A percentile compares a stretch with the other conserved stretches of the same genome.
Conservation (phyloP, 2,113 vertebrate genomes). For the Glaucidium brasilianum region DNA sequence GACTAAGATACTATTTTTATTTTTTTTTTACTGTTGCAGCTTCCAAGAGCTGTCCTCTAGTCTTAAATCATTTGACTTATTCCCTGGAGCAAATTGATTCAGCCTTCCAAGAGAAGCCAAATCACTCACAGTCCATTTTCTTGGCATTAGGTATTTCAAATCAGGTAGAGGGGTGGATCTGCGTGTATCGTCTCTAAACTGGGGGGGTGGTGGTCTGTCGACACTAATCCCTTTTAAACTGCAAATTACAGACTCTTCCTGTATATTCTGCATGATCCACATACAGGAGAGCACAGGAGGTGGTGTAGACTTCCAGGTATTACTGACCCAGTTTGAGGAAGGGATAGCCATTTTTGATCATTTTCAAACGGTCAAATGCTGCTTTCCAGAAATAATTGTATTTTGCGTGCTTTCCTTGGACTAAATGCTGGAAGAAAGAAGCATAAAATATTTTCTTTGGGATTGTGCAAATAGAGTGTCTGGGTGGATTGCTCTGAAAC, state of each 20-base stretch:
- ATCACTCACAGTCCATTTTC: not conserved
- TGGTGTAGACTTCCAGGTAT: not conserved
- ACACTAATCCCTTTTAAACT: not conserved
- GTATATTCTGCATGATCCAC: not conserved
- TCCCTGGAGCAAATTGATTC: not conserved
- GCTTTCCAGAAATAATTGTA: not conserved
- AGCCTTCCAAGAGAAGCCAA: not conserved
- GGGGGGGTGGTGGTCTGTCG: not conserved
- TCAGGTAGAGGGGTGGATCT: not conserved
- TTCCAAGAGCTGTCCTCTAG: not conserved
- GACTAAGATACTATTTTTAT: not conserved
- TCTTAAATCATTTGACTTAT: not conserved
- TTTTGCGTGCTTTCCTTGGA: not conserved
- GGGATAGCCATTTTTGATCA: accelerated
- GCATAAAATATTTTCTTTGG: not conserved
- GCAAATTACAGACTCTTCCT: not conserved
- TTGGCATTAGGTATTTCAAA: not conserved
- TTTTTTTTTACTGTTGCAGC: not conserved
- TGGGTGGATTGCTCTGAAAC: not conserved
- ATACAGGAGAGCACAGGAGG: not conserved
- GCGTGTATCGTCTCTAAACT: accelerated
- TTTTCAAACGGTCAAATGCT: not conserved
- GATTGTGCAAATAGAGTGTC: not conserved
- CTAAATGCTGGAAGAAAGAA: not conserved
- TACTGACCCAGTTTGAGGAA: not conserved